A percentile compares a stretch with the other conserved stretches of the same genome.
Conservation (phyloP, 1,140 invertebrate species). For the Chlorops oryzae region DNA sequence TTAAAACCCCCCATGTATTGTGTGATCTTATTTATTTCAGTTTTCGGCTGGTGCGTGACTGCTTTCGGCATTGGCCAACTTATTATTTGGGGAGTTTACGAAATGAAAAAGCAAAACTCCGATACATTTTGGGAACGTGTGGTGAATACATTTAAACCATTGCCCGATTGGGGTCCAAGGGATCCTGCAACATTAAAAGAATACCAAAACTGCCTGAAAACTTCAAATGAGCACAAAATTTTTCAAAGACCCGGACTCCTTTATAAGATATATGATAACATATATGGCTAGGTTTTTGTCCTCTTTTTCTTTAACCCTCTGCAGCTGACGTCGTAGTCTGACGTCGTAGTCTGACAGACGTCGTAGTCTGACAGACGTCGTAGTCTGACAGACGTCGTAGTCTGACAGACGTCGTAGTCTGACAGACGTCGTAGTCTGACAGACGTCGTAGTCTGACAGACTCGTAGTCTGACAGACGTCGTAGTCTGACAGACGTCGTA, state of each 20-base stretch:
- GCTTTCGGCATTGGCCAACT: constrained; percentile 55
- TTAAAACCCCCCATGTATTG: not conserved
- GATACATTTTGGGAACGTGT: constrained; percentile 47
- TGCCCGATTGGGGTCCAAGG: constrained; percentile 53
- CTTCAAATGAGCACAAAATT: constrained; percentile 24
- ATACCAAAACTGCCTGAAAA: constrained; percentile 29
- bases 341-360: no score
- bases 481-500: no score
- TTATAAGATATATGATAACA: constrained; percentile 45
- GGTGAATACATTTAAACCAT: constrained; percentile 47
- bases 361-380: no score
- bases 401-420: no score
- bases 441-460: no score
- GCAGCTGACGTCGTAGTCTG: no score
- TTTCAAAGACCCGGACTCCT: constrained; percentile 34
- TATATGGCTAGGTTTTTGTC: constrained; percentile 44
- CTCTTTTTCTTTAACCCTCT: no score
- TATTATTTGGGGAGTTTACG: constrained; percentile 52
- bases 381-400: no score
- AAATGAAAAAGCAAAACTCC: constrained; percentile 31
- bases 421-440: no score
- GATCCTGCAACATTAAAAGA: constrained; percentile 35
- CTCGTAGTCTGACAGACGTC: no score
- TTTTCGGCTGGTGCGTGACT: constrained; percentile 55
- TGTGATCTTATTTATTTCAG: constrained; percentile 38